Evolutionary conservation across 2,113 vertebrate genomes (phyloP).

Genomic region (Myanophis thanlyinensis): DNA sequence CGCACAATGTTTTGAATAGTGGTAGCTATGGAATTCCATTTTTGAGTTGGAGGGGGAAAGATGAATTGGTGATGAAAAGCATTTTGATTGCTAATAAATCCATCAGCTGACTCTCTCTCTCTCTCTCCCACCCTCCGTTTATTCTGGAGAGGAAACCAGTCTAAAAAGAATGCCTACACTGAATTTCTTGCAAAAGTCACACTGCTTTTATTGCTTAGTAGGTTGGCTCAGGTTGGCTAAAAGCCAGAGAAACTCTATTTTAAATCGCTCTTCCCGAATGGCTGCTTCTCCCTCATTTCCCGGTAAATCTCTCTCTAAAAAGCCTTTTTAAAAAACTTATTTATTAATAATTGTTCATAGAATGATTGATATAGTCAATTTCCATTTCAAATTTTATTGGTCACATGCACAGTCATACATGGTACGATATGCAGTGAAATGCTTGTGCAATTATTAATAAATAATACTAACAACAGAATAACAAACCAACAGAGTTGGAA

Average conservation of each 20-base stretch:
- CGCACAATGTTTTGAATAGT: not conserved
- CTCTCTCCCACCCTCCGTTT: too few species aligned
- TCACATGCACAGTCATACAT: too few species aligned
- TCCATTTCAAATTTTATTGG: too few species aligned
- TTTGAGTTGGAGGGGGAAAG: not conserved
- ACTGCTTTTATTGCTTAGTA: not conserved
- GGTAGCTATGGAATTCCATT: not conserved
- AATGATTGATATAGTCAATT: not conserved
- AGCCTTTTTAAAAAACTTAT: not conserved
- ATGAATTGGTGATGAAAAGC: not conserved
- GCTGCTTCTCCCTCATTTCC: not conserved
- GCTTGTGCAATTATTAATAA: not conserved
- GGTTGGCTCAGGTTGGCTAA: not conserved
- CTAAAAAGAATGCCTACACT: not conserved
- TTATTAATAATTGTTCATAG: not conserved
- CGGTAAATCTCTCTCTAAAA: not conserved
- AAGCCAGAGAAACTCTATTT: not conserved
- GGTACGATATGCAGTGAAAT: too few species aligned
- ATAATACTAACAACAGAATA: not conserved
- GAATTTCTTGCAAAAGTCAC: not conserved
- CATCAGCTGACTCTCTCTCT: not conserved
- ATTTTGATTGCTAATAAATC: not conserved
- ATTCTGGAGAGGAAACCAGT: not conserved
- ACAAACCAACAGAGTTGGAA: not conserved
- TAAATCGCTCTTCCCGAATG: not conserved